phyloP scores from a whole-genome alignment of 2,113 vertebrate genomes.

The Gymnarchus niloticus region DNA sequence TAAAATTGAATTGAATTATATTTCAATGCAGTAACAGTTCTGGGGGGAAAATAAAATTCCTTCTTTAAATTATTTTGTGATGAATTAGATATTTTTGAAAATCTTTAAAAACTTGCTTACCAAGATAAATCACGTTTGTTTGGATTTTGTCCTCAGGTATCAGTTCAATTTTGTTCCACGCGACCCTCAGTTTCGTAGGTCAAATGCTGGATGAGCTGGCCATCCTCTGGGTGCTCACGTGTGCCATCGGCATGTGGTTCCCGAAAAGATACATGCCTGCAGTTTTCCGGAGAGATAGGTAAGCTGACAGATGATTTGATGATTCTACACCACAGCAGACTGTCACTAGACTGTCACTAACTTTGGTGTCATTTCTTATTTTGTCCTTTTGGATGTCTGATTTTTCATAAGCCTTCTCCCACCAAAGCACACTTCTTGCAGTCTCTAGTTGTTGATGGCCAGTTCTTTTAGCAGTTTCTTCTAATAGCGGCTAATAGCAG shows the following conservation, averaged over 20 bases:
- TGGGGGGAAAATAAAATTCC: too few species aligned
- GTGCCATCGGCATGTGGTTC: slow-evolving; percentile 95
- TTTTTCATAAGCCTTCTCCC: not conserved
- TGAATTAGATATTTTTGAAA: too few species aligned
- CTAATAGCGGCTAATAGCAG: not conserved
- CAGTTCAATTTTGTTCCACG: slow-evolving; percentile 94
- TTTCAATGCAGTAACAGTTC: too few species aligned
- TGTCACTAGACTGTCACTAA: not conserved
- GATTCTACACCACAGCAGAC: not conserved
- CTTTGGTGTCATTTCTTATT: not conserved
- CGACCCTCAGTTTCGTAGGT: slow-evolving; percentile 93
- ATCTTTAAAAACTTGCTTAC: not conserved
- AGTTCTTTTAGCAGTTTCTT: not conserved
- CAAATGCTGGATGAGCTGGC: slow-evolving; percentile 97
- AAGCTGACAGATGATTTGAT: slow-evolving; percentile 6
- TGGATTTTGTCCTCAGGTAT: slow-evolving; percentile 68
- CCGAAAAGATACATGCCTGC: slow-evolving; percentile 88
- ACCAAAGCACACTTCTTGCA: not conserved
- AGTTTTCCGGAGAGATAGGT: slow-evolving; percentile 91
- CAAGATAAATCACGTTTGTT: not conserved
- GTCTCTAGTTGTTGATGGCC: not conserved
- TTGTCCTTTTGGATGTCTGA: not conserved
- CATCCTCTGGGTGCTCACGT: slow-evolving; percentile 97
- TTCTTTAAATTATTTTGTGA: too few species aligned
- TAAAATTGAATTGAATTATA: too few species aligned